Evolutionary conservation across 2,113 vertebrate genomes (phyloP).

Genomic region (Pluvialis apricaria): DNA sequence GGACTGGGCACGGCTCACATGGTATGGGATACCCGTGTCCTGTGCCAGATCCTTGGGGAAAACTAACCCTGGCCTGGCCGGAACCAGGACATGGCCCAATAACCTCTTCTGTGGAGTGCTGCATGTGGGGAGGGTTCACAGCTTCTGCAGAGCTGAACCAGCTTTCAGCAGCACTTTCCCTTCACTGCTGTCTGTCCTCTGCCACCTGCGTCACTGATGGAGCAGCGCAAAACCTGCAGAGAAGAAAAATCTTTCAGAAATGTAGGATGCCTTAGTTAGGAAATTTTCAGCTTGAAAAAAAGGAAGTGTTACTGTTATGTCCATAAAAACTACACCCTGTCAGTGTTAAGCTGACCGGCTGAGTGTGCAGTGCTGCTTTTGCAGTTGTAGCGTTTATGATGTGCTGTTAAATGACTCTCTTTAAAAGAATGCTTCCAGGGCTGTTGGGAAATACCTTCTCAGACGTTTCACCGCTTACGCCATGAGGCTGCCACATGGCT

Average conservation of each 20-base stretch:
- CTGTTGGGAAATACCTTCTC: no score
- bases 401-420: not conserved
- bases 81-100: not conserved
- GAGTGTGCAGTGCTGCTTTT: not conserved
- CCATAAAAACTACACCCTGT: not conserved
- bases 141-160: not conserved
- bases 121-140: not conserved
- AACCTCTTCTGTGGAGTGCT: not conserved
- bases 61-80: no score
- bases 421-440: not conserved
- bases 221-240: not conserved
- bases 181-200: not conserved
- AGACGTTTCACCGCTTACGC: no score
- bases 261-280: not conserved
- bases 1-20: no score
- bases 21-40: no score
- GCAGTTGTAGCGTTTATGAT: not conserved
- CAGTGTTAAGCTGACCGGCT: not conserved
- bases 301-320: not conserved
- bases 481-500: not conserved
- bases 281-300: not conserved
- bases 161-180: not conserved
- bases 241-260: not conserved
- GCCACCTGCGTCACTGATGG: accelerated
- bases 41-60: no score